phyloP scores from a whole-genome alignment of 2,888 invertebrate species.

The Pelosia muscerda region DNA sequence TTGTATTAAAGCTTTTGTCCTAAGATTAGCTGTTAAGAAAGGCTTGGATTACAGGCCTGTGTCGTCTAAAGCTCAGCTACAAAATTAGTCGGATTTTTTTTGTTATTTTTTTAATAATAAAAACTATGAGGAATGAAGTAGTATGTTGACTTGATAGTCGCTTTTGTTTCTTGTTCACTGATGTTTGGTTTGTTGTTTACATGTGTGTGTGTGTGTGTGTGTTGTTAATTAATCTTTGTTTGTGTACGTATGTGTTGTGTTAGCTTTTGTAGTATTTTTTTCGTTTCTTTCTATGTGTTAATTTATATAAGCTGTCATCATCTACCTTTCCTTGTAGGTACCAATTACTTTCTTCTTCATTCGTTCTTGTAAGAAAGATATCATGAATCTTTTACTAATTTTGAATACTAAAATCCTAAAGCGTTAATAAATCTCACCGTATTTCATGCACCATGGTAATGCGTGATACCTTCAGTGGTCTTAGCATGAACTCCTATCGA shows the following conservation, averaged over 20 bases:
- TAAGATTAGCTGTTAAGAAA: slow-evolving; percentile 86
- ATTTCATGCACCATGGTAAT: too few relatives aligned
- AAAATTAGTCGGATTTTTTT: slow-evolving; percentile 54
- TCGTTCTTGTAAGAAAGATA: too few relatives aligned
- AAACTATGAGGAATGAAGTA: slow-evolving; percentile 53
- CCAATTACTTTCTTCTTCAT: too few relatives aligned
- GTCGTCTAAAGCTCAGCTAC: slow-evolving; percentile 56
- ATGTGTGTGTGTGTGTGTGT: background rate
- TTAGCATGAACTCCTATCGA: too few relatives aligned
- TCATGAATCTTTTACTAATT: too few relatives aligned
- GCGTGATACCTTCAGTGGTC: too few relatives aligned
- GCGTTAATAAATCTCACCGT: too few relatives aligned
- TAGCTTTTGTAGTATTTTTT: background rate
- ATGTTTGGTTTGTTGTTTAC: slow-evolving; percentile 13
- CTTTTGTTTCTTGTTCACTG: slow-evolving; percentile 39
- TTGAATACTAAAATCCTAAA: too few relatives aligned
- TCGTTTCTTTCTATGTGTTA: background rate
- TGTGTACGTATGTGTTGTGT: background rate
- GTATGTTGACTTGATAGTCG: slow-evolving; percentile 44
- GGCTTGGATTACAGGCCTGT: slow-evolving; percentile 57
- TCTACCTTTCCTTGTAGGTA: too few relatives aligned
- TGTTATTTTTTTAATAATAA: slow-evolving; percentile 27
- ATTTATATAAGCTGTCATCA: too few relatives aligned
- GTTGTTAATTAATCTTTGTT: background rate
- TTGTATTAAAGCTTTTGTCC: slow-evolving; percentile 84